Evolutionary conservation across 2,888 invertebrate species (phyloP).

Genomic region (Hirtodrosophila confusa): DNA sequence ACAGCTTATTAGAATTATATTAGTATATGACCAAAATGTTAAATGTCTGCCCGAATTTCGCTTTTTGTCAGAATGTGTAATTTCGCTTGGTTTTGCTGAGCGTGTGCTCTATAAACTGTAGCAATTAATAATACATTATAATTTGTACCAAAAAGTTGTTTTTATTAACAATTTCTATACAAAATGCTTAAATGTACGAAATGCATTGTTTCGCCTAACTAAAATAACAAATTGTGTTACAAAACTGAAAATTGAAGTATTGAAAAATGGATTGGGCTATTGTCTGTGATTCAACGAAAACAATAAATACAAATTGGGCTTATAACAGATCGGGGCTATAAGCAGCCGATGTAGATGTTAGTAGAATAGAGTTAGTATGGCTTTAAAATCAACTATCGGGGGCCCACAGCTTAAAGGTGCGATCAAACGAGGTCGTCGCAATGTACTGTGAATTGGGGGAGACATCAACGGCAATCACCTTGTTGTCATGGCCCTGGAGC

Average conservation of each 20-base stretch:
- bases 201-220: constrained; percentile 71
- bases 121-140: no score
- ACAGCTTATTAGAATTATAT: no score
- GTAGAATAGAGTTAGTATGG: constrained; percentile 18
- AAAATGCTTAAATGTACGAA: constrained; percentile 75
- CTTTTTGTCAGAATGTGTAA: no score
- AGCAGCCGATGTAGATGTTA: constrained; percentile 25
- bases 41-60: no score
- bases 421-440: constrained; percentile 96
- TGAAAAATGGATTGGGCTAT: constrained; percentile 65
- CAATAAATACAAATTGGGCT: constrained; percentile 48
- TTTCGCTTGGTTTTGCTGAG: no score
- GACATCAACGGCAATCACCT: constrained; percentile 97
- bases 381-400: constrained; percentile 86
- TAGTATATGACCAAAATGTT: no score
- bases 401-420: constrained; percentile 98
- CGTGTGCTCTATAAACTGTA: no score
- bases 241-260: constrained; percentile 58
- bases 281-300: constrained; percentile 68
- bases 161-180: constrained; percentile 78
- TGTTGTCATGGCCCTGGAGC: constrained; percentile 97
- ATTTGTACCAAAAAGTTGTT: constrained; percentile 71
- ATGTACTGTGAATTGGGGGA: constrained; percentile 95
- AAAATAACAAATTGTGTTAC: constrained; percentile 78
- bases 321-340: constrained; percentile 34